Conservation (phyloP, 2,113 vertebrate genomes). For the Phasianus colchicus region DNA sequence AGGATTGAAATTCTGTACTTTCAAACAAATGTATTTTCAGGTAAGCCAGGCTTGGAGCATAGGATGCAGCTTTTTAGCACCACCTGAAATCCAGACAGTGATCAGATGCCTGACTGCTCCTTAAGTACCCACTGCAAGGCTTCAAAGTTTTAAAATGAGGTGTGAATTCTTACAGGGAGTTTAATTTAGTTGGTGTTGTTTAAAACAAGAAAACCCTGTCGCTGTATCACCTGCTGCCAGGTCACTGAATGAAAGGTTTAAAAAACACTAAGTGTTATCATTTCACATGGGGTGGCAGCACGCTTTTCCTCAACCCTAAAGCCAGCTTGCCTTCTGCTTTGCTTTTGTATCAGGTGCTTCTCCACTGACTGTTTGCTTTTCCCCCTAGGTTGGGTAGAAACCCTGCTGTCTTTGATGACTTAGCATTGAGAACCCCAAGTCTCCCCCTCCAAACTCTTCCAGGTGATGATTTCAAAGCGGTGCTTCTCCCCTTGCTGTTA, state of each 20-base stretch:
- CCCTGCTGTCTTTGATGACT: neutral
- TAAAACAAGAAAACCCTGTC: neutral
- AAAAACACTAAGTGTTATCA: neutral
- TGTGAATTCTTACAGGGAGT: neutral
- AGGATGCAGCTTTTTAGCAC: neutral
- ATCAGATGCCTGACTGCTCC: neutral
- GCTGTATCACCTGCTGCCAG: neutral
- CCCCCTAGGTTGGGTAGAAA: neutral
- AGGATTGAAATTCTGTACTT: neutral
- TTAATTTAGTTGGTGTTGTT: neutral
- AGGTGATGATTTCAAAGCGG: neutral
- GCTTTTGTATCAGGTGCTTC: rapidly evolving
- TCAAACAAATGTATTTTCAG: neutral
- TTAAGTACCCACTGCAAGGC: neutral
- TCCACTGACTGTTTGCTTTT: neutral
- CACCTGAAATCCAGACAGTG: neutral
- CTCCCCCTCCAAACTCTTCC: neutral
- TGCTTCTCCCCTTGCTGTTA: neutral
- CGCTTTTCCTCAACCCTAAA: neutral
- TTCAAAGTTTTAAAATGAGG: neutral
- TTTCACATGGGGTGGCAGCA: neutral
- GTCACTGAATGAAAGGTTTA: neutral
- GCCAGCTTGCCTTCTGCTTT: neutral
- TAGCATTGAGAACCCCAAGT: neutral
- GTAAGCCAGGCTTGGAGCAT: neutral